Evolutionary conservation across 2,888 invertebrate genomes (phyloP).

Genomic region (Papilio protenor): DNA sequence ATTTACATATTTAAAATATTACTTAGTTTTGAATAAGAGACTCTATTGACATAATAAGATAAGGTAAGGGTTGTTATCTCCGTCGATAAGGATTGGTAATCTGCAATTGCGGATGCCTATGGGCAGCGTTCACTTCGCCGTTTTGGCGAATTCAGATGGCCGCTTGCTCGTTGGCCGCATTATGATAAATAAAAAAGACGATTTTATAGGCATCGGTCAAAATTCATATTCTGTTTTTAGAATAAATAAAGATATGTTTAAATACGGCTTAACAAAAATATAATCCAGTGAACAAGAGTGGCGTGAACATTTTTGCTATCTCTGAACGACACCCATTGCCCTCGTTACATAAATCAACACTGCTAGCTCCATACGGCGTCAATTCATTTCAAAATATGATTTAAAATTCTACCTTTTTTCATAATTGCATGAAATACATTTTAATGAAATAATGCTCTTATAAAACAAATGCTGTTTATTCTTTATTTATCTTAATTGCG

Average conservation of each 20-base stretch:
- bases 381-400: constrained; percentile 15
- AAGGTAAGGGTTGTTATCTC: too few relatives aligned
- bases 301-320: constrained; percentile 6
- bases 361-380: constrained; percentile 10
- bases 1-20: too few relatives aligned
- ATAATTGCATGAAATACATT: not conserved
- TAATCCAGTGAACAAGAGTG: not conserved
- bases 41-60: too few relatives aligned
- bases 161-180: too few relatives aligned
- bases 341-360: constrained; percentile 22
- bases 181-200: too few relatives aligned
- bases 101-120: too few relatives aligned
- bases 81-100: too few relatives aligned
- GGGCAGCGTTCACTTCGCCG: too few relatives aligned
- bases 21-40: too few relatives aligned
- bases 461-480: not conserved
- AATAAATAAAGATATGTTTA: too few relatives aligned
- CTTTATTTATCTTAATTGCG: not conserved
- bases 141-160: too few relatives aligned
- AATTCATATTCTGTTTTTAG: not conserved
- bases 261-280: constrained; percentile 5
- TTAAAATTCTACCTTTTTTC: not conserved
- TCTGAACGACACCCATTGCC: constrained; percentile 14
- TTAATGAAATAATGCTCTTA: not conserved
- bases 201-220: too few relatives aligned